Conservation (phyloP, 2,797 vertebrate genomes). For the Oreonectes daqikongensis region DNA sequence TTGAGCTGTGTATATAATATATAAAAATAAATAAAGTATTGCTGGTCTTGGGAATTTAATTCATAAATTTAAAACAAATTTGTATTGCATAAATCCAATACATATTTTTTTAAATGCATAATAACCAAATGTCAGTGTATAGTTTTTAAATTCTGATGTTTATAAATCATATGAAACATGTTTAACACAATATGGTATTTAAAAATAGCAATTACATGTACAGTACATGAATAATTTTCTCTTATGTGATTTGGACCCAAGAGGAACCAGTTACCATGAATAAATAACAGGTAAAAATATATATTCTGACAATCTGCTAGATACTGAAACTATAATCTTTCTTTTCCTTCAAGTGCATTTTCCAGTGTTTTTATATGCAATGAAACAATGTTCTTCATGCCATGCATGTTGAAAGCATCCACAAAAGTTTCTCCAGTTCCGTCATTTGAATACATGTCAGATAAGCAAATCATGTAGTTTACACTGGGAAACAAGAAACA, state of each 20-base stretch:
- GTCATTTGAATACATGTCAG: slow-evolving; percentile 32
- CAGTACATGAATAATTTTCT: slow-evolving; percentile 59
- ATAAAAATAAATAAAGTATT: background rate
- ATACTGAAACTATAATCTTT: slow-evolving; percentile 25
- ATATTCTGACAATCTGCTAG: slow-evolving; percentile 36
- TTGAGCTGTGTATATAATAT: too few relatives aligned
- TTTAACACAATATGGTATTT: slow-evolving; percentile 64
- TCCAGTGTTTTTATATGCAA: slow-evolving; percentile 54
- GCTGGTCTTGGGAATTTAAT: too few relatives aligned
- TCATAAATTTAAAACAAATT: background rate
- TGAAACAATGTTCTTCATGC: slow-evolving; percentile 29
- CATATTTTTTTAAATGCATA: slow-evolving; percentile 5
- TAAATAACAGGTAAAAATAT: slow-evolving; percentile 59
- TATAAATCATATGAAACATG: slow-evolving; percentile 59
- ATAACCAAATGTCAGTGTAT: background rate
- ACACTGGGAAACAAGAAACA: background rate
- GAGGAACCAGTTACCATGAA: slow-evolving; percentile 46
- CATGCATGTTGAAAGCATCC: slow-evolving; percentile 37
- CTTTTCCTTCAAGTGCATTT: slow-evolving; percentile 41
- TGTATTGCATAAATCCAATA: background rate
- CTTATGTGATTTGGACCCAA: slow-evolving; percentile 53
- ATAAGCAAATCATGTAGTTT: slow-evolving; percentile 25
- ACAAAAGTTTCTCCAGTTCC: background rate
- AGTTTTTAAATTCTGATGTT: slow-evolving; percentile 55
- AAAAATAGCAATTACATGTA: slow-evolving; percentile 61